Evolutionary conservation across 2,888 invertebrate genomes (phyloP).

Genomic region (Emmelina monodactyla): DNA sequence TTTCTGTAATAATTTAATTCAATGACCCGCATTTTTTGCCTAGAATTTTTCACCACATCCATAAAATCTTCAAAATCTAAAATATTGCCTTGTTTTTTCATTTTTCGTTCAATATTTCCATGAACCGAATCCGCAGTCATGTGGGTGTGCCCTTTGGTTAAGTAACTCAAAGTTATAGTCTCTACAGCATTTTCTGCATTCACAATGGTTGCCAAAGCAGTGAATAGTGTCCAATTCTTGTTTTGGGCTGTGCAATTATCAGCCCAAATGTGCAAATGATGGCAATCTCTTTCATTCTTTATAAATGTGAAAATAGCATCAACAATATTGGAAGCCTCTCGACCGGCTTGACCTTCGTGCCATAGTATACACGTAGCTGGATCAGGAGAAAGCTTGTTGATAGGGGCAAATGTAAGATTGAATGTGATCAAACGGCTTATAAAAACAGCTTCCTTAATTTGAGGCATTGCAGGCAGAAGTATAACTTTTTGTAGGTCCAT

Average conservation of each 20-base stretch:
- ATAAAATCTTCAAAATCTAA: constrained; percentile 14
- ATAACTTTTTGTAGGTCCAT: constrained; percentile 14
- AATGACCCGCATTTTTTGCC: constrained; percentile 11
- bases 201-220: constrained; percentile 8
- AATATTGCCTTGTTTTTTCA: constrained; percentile 10
- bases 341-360: constrained; percentile 9
- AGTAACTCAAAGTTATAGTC: constrained; percentile 10
- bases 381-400: constrained; percentile 10
- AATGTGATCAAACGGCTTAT: constrained; percentile 13
- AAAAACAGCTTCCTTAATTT: constrained; percentile 14
- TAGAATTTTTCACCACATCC: constrained; percentile 12
- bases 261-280: constrained; percentile 7
- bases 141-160: constrained; percentile 15
- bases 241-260: constrained; percentile 9
- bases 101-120: constrained; percentile 14
- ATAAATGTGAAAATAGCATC: constrained; percentile 8
- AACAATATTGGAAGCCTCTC: constrained; percentile 8
- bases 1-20: constrained; percentile 5
- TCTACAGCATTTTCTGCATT: constrained; percentile 8
- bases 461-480: constrained; percentile 10
- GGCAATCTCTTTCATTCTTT: constrained; percentile 6
- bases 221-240: constrained; percentile 7
- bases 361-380: constrained; percentile 9
- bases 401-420: constrained; percentile 14
- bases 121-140: constrained; percentile 13